phyloP scores from a whole-genome alignment of 2,888 invertebrate species.

The Leptothorax acervorum region DNA sequence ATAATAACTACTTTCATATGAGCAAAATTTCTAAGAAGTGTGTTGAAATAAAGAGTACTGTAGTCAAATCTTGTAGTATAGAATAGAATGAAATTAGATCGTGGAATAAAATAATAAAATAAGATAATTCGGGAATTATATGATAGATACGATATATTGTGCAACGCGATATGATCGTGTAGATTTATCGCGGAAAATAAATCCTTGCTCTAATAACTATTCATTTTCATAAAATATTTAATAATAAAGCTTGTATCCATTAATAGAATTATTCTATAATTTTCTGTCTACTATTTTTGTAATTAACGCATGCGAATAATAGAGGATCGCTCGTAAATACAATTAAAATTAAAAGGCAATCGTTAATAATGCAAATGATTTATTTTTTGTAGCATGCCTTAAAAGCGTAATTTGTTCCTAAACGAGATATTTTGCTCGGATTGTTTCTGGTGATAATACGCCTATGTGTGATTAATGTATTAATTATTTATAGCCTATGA shows the following conservation, averaged over 20 bases:
- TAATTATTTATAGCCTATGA: conserved; percentile 2
- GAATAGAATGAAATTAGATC: background rate
- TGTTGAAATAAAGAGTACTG: background rate
- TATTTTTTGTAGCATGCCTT: background rate
- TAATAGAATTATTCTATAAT: background rate
- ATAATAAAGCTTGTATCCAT: background rate
- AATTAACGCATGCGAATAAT: background rate
- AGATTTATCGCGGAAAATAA: background rate
- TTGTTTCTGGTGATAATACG: background rate
- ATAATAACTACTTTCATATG: background rate
- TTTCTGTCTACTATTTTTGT: background rate
- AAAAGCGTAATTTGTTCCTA: background rate
- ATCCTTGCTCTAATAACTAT: background rate
- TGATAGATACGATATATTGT: background rate
- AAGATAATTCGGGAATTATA: background rate
- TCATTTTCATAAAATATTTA: background rate
- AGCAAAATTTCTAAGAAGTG: background rate
- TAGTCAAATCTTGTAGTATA: background rate
- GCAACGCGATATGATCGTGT: background rate
- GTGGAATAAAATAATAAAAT: background rate
- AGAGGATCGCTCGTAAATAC: background rate
- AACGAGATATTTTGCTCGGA: background rate
- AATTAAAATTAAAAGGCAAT: conserved; percentile 1
- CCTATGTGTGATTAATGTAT: conserved; percentile 4
- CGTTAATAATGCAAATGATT: background rate